These are phyloP conservation scores for Hermatobates lingyangjiaoensis DNA, from an alignment of 1,140 invertebrate genomes.

Conservation along the genomic window DNA sequence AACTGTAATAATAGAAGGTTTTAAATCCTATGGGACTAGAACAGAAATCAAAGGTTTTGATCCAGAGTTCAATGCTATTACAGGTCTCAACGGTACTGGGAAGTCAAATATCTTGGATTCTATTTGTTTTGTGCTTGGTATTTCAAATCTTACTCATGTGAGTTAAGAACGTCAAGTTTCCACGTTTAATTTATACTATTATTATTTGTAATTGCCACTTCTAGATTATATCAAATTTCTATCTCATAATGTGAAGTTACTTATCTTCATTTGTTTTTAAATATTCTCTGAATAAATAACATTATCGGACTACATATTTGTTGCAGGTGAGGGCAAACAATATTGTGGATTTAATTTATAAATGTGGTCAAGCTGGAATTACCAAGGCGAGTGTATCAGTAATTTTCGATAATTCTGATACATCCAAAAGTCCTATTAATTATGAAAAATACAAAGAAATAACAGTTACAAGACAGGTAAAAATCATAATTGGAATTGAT, in stretches of 20 bases:
- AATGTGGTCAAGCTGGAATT: slow-evolving; percentile 89
- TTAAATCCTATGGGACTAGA: slow-evolving; percentile 91
- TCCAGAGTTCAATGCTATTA: slow-evolving; percentile 92
- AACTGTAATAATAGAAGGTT: slow-evolving; percentile 85
- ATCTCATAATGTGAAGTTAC: too few relatives aligned
- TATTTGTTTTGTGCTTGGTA: slow-evolving; percentile 94
- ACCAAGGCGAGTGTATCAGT: slow-evolving; percentile 92
- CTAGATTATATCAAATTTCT: too few relatives aligned
- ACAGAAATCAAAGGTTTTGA: slow-evolving; percentile 92
- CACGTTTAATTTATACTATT: too few relatives aligned
- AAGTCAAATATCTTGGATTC: slow-evolving; percentile 98
- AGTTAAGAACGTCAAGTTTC: too few relatives aligned
- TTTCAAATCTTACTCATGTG: slow-evolving; percentile 83
- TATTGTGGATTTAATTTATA: slow-evolving; percentile 90
- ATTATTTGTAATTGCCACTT: too few relatives aligned
- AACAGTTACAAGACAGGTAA: slow-evolving; percentile 73
- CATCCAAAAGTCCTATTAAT: slow-evolving; percentile 66
- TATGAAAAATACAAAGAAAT: slow-evolving; percentile 89
- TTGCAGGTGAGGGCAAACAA: slow-evolving; percentile 69
- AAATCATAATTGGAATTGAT: neutral
- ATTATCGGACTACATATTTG: too few relatives aligned
- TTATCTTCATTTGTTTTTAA: too few relatives aligned
- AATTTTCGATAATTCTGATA: slow-evolving; percentile 83
- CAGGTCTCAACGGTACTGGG: slow-evolving; percentile 94
- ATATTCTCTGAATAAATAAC: too few relatives aligned